Percentiles rank a stretch among this genome's conserved stretches.
Evolutionary conservation across 2,113 vertebrate species (phyloP).

Genomic region (Bufo bufo): DNA sequence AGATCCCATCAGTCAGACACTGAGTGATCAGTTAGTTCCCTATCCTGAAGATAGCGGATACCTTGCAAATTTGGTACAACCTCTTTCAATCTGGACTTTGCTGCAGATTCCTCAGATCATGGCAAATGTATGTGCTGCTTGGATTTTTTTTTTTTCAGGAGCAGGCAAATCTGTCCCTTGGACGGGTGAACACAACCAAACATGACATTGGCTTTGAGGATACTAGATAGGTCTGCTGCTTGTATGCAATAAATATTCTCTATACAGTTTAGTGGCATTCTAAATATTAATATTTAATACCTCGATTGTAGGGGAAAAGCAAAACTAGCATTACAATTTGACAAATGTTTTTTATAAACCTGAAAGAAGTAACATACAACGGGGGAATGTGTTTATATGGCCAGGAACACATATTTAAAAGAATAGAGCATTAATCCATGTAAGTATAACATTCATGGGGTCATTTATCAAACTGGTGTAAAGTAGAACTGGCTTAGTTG

Average conservation of each 20-base stretch:
- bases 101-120: too few relatives aligned
- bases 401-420: too few relatives aligned
- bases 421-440: too few relatives aligned
- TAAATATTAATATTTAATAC: not conserved
- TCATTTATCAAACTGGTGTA: too few relatives aligned
- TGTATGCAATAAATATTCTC: not conserved
- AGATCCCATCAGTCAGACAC: too few relatives aligned
- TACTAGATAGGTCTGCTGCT: not conserved
- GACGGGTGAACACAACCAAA: not conserved
- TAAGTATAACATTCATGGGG: too few relatives aligned
- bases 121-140: not conserved
- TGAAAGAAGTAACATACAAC: not conserved
- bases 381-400: too few relatives aligned
- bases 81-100: too few relatives aligned
- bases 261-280: not conserved
- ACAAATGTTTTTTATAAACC: not conserved
- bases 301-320: not conserved
- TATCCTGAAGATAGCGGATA: too few relatives aligned
- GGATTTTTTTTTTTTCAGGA: not conserved
- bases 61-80: too few relatives aligned
- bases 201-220: not conserved
- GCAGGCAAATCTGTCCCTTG: not conserved
- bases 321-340: not conserved
- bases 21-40: too few relatives aligned
- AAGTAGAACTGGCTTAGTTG: too few relatives aligned